Base-by-base conservation (phyloP, 2,888 invertebrate genomes). In the Nycteola revayana region DNA sequence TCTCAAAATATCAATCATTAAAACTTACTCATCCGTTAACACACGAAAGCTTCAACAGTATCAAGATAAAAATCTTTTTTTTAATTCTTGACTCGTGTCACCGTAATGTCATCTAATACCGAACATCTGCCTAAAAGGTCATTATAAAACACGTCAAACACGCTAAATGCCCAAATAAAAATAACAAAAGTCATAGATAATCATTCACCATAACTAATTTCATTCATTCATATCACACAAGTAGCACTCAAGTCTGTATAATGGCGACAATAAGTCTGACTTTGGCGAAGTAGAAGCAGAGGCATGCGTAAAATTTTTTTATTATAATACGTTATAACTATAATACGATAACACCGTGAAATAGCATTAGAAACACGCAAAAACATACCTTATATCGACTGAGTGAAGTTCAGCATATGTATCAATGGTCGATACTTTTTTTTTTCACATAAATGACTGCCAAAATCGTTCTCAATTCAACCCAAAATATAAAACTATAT, bases 271-370 rank as follows among this genome's bases (percentile, higher is more conserved):
- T 62, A 49, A 57, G 68, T 77, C 74, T 77, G 73, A 72, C 74
- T 74, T 62, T 35, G 46, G 44, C 42, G 36, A 51, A 38, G 40
- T 62, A 62, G 71, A 67, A 68, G 63, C 52, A 69, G 63, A 78
- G 83, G 82, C 84, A 80, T 64, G 81, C 82, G 75, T 80, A 68
- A 82, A 77, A 84, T 83, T 79, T 74, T 42, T 62, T 55, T 49
- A 21, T 60, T 57, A 70, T 62, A 72, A 76, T 74, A 68, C 65
- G 59, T 64, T 75, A 71, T 71, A 77, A 76, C 64, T 70, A 72
- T 71, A 68, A 74, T 73, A 77, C 67, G 64, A 80, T 75, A 79
- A 73, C 74, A 58, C 67, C 68, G 69, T 75, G 62, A 59, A 59
- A 63, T 49, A 33, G 44, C 53, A 48, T 39, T 35, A 49, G 55